Evolutionary conservation across 23 tunicate genomes (phyloP).

Genomic region (Styela clava): DNA sequence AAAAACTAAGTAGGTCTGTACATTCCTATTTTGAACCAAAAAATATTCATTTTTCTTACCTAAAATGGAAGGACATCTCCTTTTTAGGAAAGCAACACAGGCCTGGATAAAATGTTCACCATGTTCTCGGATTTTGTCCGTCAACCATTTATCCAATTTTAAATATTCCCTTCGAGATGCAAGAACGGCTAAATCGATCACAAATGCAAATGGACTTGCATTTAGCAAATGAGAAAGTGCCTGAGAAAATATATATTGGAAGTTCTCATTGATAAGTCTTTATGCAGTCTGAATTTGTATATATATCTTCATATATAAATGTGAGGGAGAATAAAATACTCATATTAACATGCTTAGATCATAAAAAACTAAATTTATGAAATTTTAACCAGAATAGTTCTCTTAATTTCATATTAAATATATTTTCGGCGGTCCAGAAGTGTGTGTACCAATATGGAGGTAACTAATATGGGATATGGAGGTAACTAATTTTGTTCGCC

Average conservation of each 20-base stretch:
- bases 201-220: constrained; percentile 66
- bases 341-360: not conserved
- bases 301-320: not conserved
- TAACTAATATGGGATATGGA: too few species aligned
- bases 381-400: too few species aligned
- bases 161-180: constrained; percentile 86
- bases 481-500: too few species aligned
- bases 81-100: constrained; percentile 61
- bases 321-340: too few species aligned
- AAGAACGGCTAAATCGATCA: constrained; percentile 81
- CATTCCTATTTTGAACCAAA: too few species aligned
- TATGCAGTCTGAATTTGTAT: not conserved
- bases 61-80: constrained; percentile 45
- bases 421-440: too few species aligned
- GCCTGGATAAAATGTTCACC: constrained; percentile 70
- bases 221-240: constrained; percentile 62
- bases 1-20: too few species aligned
- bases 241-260: constrained; percentile 30
- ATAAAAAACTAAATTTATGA: too few species aligned
- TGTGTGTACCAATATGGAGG: too few species aligned
- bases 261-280: too few species aligned
- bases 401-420: too few species aligned
- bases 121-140: constrained; percentile 75
- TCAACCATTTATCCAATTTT: constrained; percentile 94
- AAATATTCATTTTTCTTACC: too few species aligned